Evolutionary conservation across 2,797 vertebrate species (phyloP).

Genomic region (Megalops cyprinoides): DNA sequence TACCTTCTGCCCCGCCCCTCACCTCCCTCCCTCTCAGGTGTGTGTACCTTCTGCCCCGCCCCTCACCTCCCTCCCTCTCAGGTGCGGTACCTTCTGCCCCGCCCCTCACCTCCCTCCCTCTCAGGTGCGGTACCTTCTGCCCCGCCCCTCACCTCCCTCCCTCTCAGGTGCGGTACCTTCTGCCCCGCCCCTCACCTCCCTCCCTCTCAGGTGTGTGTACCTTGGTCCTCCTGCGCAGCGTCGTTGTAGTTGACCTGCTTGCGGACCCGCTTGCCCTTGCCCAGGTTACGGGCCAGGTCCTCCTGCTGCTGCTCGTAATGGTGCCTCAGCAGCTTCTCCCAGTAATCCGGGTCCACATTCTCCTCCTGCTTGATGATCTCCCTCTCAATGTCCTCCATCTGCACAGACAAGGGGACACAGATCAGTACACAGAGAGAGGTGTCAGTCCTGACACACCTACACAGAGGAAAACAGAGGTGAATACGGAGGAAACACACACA

Average conservation of each 20-base stretch:
- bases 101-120: not conserved
- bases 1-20: constrained; percentile 75
- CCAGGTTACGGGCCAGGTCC: constrained; percentile 90
- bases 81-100: constrained; percentile 77
- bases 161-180: constrained; percentile 61
- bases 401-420: no score
- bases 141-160: not conserved
- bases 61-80: not conserved
- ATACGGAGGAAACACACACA: no score
- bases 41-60: constrained; percentile 77
- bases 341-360: constrained; percentile 95
- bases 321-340: constrained; percentile 93
- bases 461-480: no score
- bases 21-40: not conserved
- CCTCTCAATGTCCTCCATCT: constrained; percentile 94
- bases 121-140: constrained; percentile 73
- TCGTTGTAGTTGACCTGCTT: constrained; percentile 97
- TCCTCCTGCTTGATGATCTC: constrained; percentile 99
- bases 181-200: not conserved
- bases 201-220: constrained; percentile 46
- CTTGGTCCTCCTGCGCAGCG: constrained; percentile 93
- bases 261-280: constrained; percentile 91
- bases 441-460: not conserved
- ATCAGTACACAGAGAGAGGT: not conserved
- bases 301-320: constrained; percentile 98